Conservation (phyloP, 2,888 invertebrate species). For the Chorisops tibialis region DNA sequence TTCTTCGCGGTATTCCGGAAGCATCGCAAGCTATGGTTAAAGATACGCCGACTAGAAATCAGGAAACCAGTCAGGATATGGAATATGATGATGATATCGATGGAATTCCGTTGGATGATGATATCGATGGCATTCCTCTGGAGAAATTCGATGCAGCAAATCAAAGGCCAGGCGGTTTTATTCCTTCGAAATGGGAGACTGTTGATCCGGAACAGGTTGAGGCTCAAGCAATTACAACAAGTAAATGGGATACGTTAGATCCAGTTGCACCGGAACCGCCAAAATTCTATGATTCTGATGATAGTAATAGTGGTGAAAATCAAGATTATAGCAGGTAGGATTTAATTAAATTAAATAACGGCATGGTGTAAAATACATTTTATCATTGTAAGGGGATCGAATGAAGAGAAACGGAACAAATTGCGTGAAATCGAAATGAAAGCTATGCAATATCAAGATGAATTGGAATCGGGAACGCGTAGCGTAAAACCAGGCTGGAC, state of each 20-base stretch:
- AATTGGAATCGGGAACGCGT: constrained; percentile 81
- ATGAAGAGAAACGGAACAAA: constrained; percentile 68
- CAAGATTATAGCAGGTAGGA: constrained; percentile 9
- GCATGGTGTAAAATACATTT: not conserved
- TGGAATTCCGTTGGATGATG: constrained; percentile 69
- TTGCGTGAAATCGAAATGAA: constrained; percentile 92
- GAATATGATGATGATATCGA: constrained; percentile 64
- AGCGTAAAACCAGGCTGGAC: constrained; percentile 70
- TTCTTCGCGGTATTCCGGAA: constrained; percentile 53
- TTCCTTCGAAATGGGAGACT: constrained; percentile 94
- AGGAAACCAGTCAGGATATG: constrained; percentile 36
- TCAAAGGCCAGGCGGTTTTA: constrained; percentile 63
- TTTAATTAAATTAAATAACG: not conserved
- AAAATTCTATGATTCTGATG: constrained; percentile 46
- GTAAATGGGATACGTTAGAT: constrained; percentile 82
- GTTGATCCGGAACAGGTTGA: constrained; percentile 80
- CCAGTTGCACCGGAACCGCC: constrained; percentile 48
- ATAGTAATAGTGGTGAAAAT: constrained; percentile 39
- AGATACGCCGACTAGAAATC: constrained; percentile 38
- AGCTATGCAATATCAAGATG: constrained; percentile 93
- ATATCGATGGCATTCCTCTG: constrained; percentile 72
- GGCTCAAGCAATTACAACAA: constrained; percentile 79
- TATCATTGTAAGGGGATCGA: constrained; percentile 53
- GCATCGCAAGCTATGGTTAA: constrained; percentile 44
- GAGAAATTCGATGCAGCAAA: constrained; percentile 49